Evolutionary conservation across 1,140 invertebrate genomes (phyloP), one percentile per base, ranked within the genome.

Genomic region (Leptonema lineaticorne): DNA sequence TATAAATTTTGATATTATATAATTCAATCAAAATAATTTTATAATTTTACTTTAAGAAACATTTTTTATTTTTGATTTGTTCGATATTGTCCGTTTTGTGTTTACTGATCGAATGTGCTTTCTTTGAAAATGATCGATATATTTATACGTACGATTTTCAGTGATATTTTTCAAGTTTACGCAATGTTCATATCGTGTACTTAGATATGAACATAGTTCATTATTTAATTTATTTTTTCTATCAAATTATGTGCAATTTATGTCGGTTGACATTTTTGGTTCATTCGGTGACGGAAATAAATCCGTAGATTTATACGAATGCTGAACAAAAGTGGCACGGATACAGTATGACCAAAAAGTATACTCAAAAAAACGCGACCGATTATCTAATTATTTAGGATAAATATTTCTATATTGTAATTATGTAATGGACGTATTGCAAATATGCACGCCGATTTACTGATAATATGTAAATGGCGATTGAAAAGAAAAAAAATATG

Each of bases 211-310:
- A 24, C 8, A 45, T 50, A 11, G 20, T 20, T 50, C 24, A 22
- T 50, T 50, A 2, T 33, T 33, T 33, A 33, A 33, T 33, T 33
- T 33, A 33, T 11, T 33, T 33, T 33, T 22, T 4, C 11, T 22
- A 4, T 4, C 1, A 22, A 2, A 50, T 50, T 22, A 11, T 33
- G 4, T 50, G 16, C n/a, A 24, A 30, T 30, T 62, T 33, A 22
- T 60, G 16, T 9, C 20, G 9, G 24, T 30, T 27, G 46, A 45
- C 24, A 64, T 29, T 64, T 64, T 64, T 64, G 62, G 27, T 64
- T 16, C 62, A 64, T 27, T 20, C 18, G 45, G 62, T 64, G 62
- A 50, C 62, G 41, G 33, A 33, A n/a, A 27, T 46, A 20, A 6
- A n/a, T 6, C 5, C 29, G 46, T 50, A 50, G 3, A 16, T 46